phyloP scores from a whole-genome alignment of 2,888 invertebrate species.

The Lobophora halterata region DNA sequence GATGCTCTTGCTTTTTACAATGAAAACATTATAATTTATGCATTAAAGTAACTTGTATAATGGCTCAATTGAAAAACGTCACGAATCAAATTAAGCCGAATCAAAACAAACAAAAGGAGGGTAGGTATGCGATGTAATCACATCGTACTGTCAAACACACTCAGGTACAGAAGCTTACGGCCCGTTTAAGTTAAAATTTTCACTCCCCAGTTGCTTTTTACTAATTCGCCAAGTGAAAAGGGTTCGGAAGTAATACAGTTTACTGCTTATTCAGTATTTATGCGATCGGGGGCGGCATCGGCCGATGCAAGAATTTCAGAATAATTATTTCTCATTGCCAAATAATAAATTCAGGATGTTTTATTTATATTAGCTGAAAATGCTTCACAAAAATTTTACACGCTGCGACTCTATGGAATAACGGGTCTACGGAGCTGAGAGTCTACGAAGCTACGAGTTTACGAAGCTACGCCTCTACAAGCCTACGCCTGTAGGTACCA shows the following conservation, averaged over 20 bases:
- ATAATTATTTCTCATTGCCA: slow-evolving; percentile 41
- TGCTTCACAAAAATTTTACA: too few species aligned
- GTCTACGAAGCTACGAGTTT: too few species aligned
- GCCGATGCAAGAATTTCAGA: slow-evolving; percentile 60
- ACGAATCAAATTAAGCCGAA: slow-evolving; percentile 74
- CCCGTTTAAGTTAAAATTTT: slow-evolving; percentile 79
- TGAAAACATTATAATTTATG: too few species aligned
- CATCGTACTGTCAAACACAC: slow-evolving; percentile 79
- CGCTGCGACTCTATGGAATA: too few species aligned
- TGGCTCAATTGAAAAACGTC: slow-evolving; percentile 49
- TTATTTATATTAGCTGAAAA: slow-evolving; percentile 13
- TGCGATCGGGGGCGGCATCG: slow-evolving; percentile 67
- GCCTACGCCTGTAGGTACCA: background rate
- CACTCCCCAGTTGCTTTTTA: slow-evolving; percentile 80
- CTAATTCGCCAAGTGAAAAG: slow-evolving; percentile 82
- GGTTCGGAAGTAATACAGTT: slow-evolving; percentile 81
- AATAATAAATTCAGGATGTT: slow-evolving; percentile 24
- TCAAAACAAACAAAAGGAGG: slow-evolving; percentile 76
- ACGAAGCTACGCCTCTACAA: background rate
- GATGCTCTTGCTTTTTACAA: too few species aligned
- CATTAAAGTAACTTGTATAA: slow-evolving; percentile 35
- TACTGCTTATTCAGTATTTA: slow-evolving; percentile 81
- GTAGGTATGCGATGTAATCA: slow-evolving; percentile 75
- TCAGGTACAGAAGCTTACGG: slow-evolving; percentile 69
- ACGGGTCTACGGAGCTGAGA: too few species aligned